Percentiles rank a stretch among this genome's conserved stretches.
phyloP scores from a whole-genome alignment of 1,140 invertebrate genomes.

The Drosophila ercepeae region DNA sequence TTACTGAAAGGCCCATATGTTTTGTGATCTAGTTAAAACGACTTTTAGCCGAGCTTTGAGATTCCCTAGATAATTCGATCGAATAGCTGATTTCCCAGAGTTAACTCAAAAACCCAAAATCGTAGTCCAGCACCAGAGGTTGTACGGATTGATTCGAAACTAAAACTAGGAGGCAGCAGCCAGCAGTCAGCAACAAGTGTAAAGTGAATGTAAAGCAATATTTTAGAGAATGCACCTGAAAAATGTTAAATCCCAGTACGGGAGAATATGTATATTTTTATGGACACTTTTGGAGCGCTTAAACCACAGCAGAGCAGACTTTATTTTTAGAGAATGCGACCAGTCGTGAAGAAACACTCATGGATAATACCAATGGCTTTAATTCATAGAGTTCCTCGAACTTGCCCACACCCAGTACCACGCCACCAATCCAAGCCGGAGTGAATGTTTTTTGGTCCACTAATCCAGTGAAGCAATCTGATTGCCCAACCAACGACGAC shows the following conservation, averaged over 20 bases:
- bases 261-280: constrained; percentile 58
- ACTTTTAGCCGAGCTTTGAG: constrained; percentile 34
- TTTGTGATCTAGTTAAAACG: constrained; percentile 32
- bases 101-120: not conserved
- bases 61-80: constrained; percentile 14
- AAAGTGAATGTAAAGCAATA: constrained; percentile 57
- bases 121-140: constrained; percentile 44
- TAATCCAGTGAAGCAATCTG: constrained; percentile 35
- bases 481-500: constrained; percentile 24
- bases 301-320: constrained; percentile 26
- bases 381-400: constrained; percentile 48
- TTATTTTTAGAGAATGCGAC: constrained; percentile 28
- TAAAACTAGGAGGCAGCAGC: not conserved
- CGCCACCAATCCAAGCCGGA: not conserved
- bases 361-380: constrained; percentile 41
- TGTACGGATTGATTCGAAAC: constrained; percentile 20
- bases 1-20: constrained; percentile 28
- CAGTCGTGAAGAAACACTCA: constrained; percentile 6
- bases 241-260: constrained; percentile 29
- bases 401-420: constrained; percentile 8
- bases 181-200: constrained; percentile 7
- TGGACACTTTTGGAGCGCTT: constrained; percentile 52
- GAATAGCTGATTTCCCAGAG: constrained; percentile 18
- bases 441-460: no score
- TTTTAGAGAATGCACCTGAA: constrained; percentile 38